A percentile compares a stretch with the other conserved stretches of the same genome.
These are phyloP conservation scores for Raja brachyura DNA, from an alignment of 2,113 vertebrate genomes.

Conservation along the genomic window DNA sequence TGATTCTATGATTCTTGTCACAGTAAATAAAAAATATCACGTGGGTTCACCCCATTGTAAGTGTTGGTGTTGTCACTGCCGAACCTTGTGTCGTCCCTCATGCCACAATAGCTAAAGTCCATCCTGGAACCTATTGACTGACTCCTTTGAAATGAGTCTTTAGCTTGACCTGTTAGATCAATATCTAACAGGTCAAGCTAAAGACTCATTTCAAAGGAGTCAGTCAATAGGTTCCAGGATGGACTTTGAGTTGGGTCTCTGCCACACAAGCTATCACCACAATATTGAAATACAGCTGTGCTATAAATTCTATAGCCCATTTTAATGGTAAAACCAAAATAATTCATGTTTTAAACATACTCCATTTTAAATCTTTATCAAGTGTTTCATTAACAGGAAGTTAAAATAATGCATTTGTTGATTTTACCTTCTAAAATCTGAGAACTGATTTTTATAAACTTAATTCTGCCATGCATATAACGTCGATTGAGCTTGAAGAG, in stretches of 20 bases:
- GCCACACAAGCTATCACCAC: no score
- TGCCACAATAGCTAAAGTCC: background rate
- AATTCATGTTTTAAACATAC: no score
- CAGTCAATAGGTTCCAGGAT: background rate
- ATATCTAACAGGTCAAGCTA: background rate
- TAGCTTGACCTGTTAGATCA: background rate
- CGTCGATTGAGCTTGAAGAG: slow-evolving; percentile 46
- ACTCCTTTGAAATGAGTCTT: background rate
- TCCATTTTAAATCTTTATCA: background rate
- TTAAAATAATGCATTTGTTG: background rate
- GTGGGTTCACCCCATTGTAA: no score
- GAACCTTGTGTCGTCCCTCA: no score
- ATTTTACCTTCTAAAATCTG: slow-evolving; percentile 42
- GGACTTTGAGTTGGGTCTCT: background rate
- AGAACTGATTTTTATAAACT: slow-evolving; percentile 40
- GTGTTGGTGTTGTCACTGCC: no score
- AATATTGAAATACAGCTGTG: background rate
- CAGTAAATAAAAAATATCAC: no score
- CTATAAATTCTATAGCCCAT: background rate
- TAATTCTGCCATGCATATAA: slow-evolving; percentile 29
- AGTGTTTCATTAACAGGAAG: background rate
- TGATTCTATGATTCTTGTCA: no score
- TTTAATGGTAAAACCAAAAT: background rate
- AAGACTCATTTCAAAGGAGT: background rate
- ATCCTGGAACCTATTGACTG: background rate